Evolutionary conservation across 1,140 invertebrate genomes (phyloP), one percentile per base, ranked within the genome.

Genomic region (Bombus balteatus): DNA sequence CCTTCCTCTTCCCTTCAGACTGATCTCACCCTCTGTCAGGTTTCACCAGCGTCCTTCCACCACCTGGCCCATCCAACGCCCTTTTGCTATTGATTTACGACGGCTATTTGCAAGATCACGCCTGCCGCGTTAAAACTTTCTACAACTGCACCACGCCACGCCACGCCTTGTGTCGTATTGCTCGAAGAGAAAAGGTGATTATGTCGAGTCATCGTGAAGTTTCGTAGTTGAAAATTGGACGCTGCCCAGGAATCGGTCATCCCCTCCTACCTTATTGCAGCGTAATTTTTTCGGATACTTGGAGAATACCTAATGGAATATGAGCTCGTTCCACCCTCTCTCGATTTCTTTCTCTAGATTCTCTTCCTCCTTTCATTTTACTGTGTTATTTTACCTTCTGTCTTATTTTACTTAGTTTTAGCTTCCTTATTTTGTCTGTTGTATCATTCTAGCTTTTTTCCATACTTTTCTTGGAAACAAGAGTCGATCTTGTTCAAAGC

Each of bases 101-200:
- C 91, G 90, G 89, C 92, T 94, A 93, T 94, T 94, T 94, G 93
- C 93, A 94, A 94, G 93, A 94, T 94, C 93, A 94, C 93, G 92
- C 91, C 90, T 89, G 77, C 83, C 91, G 89, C 89, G 93, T 93
- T 93, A 92, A 94, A 94, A 94, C 91, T 94, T 94, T 93, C 89
- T 92, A 89, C 89, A 93, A 93, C 91, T 93, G 89, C 87, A 81
- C 89, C 82, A 43, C 37, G 32, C 70, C 68, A 70, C 43, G 28
- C 47, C 47, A 89, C 87, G 89, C 90, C 91, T 88, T 87, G 84
- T 85, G 86, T 90, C 89, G 80, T 89, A 90, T 90, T 87, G 84
- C 81, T 65, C 75, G 47, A 78, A 70, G 62, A 73, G 78, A 57
- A 68, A 37, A 53, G 57, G 47, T 74, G 90, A 91, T 91, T 92